phyloP scores from a whole-genome alignment of 1,140 invertebrate genomes.

The Sitobion miscanthi region DNA sequence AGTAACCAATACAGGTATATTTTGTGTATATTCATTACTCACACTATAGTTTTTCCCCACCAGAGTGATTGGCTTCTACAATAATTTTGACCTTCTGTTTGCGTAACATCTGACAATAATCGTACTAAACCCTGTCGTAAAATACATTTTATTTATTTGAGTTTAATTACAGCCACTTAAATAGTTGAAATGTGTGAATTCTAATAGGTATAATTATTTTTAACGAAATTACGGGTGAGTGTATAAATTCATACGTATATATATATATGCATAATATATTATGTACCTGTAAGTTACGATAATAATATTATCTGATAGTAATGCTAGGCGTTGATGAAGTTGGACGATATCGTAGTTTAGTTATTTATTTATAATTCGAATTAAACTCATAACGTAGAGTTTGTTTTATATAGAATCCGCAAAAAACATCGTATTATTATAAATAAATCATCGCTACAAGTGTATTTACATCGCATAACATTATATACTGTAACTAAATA shows the following conservation, averaged over 20 bases:
- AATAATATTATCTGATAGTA: neutral
- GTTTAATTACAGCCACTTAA: slow-evolving; percentile 15
- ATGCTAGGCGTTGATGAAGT: neutral
- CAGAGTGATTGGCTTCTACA: neutral
- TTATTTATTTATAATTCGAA: neutral
- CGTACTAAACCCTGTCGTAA: neutral
- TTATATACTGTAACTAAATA: neutral
- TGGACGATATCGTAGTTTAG: neutral
- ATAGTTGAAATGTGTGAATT: neutral
- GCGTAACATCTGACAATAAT: neutral
- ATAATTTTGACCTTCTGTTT: neutral
- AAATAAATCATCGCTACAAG: neutral
- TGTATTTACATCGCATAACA: neutral
- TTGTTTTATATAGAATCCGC: neutral
- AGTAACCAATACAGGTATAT: neutral
- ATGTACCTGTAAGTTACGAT: neutral
- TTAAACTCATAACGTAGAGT: neutral
- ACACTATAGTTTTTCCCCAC: neutral
- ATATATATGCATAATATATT: too few species aligned
- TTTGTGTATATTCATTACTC: neutral
- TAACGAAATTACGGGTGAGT: neutral
- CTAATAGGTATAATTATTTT: neutral
- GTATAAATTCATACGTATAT: neutral
- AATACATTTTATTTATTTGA: neutral
- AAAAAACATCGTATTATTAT: neutral